Conservation (phyloP, 2,888 invertebrate species). For the Hydropsyche betteni region DNA sequence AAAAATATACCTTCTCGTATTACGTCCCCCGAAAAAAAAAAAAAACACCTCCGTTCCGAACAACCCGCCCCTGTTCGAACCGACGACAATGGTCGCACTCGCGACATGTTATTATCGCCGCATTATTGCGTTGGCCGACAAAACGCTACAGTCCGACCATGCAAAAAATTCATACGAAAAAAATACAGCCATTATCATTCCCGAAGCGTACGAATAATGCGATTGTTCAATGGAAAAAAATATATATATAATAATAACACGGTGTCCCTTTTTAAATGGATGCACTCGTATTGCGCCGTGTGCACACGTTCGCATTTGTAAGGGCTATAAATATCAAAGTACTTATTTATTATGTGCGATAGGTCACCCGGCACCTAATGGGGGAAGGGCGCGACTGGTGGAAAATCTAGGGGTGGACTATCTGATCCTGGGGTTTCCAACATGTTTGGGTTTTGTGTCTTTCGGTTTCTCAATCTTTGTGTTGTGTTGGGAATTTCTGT, state of each 20-base stretch:
- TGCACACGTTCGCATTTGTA: conserved; percentile 24
- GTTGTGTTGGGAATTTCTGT: too few species aligned
- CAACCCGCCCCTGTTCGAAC: not conserved
- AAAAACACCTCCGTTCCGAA: not conserved
- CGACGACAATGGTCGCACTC: not conserved
- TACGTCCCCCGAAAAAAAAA: too few species aligned
- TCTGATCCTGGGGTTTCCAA: conserved; percentile 1
- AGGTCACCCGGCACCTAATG: conserved; percentile 16
- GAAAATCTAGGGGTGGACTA: conserved; percentile 6
- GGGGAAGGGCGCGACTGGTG: conserved; percentile 6
- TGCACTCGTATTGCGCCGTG: conserved; percentile 25
- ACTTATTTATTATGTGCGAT: conserved; percentile 30
- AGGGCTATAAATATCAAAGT: conserved; percentile 33
- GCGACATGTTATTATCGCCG: conserved; percentile 22
- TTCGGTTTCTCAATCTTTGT: too few species aligned
- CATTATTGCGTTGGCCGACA: conserved; percentile 10
- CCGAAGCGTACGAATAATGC: too few species aligned
- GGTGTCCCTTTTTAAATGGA: not conserved
- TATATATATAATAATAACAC: not conserved
- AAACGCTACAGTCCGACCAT: not conserved
- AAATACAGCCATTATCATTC: too few species aligned
- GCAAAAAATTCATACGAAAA: too few species aligned
- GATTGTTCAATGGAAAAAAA: not conserved
- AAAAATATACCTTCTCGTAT: too few species aligned
- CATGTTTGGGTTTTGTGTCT: not conserved